Conservation (phyloP, 2,113 vertebrate genomes). For the Oncorhynchus keta region DNA sequence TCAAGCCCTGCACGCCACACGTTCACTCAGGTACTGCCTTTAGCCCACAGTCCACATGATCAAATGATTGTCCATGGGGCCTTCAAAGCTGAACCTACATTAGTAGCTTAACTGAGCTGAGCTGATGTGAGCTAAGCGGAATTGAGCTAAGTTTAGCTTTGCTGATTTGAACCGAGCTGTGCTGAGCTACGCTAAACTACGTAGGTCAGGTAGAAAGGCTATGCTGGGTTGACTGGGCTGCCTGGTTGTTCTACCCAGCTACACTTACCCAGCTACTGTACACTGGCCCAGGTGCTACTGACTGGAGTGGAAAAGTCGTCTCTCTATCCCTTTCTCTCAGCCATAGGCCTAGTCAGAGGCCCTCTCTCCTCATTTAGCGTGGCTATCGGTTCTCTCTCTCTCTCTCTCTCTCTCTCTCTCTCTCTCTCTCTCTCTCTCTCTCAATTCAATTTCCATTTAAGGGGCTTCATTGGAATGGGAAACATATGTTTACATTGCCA, state of each 20-base stretch:
- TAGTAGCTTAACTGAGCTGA: not conserved
- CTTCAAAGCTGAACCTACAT: too few relatives aligned
- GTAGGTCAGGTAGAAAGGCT: not conserved
- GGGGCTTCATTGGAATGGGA: too few relatives aligned
- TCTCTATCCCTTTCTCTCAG: slow-evolving; percentile 8
- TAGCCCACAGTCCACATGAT: not conserved
- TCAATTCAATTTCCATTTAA: too few relatives aligned
- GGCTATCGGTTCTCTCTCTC: too few relatives aligned
- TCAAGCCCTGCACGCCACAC: not conserved
- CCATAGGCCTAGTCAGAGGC: not conserved
- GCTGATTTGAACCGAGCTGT: not conserved
- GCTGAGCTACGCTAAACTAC: not conserved
- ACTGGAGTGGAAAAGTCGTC: slow-evolving; percentile 56
- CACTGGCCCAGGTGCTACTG: slow-evolving; percentile 55
- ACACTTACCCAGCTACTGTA: slow-evolving; percentile 12
- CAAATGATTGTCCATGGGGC: not conserved
- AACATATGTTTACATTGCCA: too few relatives aligned
- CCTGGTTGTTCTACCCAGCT: slow-evolving; percentile 32
- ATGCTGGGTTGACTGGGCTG: slow-evolving; percentile 54
- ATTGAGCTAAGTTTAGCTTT: not conserved
- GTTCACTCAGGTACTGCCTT: not conserved
- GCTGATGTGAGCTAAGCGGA: not conserved
- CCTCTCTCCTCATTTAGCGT: too few relatives aligned
- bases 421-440: too few relatives aligned
- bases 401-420: too few relatives aligned